These are phyloP conservation scores for Caenorhabditis afra DNA, from an alignment of 2,888 invertebrate genomes.

Conservation along the genomic window DNA sequence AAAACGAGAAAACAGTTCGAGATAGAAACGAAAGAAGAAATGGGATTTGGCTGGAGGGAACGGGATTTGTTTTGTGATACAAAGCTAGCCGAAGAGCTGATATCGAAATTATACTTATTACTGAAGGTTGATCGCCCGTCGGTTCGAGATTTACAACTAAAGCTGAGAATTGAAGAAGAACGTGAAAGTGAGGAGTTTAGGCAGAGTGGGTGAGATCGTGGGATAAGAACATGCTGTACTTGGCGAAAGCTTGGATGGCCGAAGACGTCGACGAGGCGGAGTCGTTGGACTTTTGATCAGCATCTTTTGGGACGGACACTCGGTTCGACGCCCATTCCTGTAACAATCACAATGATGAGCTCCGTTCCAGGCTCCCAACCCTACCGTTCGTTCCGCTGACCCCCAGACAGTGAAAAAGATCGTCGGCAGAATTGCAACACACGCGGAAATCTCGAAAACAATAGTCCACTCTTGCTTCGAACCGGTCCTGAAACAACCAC, in stretches of 20 bases:
- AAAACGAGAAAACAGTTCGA: neutral
- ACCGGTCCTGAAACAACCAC: slow-evolving; percentile 57
- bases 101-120: slow-evolving; percentile 8
- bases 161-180: slow-evolving; percentile 24
- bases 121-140: slow-evolving; percentile 14
- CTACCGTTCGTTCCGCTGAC: slow-evolving; percentile 59
- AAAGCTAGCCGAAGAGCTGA: slow-evolving; percentile 28
- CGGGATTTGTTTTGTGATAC: neutral
- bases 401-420: slow-evolving; percentile 78
- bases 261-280: slow-evolving; percentile 60
- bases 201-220: slow-evolving; percentile 62
- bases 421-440: slow-evolving; percentile 77
- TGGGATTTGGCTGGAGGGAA: slow-evolving; percentile 19
- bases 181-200: slow-evolving; percentile 6
- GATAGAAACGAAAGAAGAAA: slow-evolving; percentile 23
- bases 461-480: slow-evolving; percentile 75
- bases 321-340: slow-evolving; percentile 57
- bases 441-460: slow-evolving; percentile 77
- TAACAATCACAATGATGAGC: slow-evolving; percentile 1
- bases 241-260: slow-evolving; percentile 61
- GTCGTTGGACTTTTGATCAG: slow-evolving; percentile 63
- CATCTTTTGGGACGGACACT: slow-evolving; percentile 52
- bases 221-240: slow-evolving; percentile 64
- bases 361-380: neutral
- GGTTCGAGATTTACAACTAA: slow-evolving; percentile 46